These are phyloP conservation scores for Halisarca cf. caerulea DNA, from an alignment of 37 sponge, comb jelly and placozoan species.

Conservation along the genomic window DNA sequence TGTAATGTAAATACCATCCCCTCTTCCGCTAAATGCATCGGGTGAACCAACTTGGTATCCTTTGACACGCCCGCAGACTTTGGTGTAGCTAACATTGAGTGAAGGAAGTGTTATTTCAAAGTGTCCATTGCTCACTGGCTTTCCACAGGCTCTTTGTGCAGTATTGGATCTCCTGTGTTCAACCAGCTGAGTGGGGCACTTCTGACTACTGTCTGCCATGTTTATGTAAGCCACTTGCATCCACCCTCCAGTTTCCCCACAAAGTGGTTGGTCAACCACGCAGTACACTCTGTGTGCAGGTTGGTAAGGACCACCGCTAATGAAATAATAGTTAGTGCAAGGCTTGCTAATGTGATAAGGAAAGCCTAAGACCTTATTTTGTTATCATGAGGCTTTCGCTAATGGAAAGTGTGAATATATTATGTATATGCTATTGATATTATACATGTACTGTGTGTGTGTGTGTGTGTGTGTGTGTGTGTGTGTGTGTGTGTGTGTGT, in stretches of 20 bases:
- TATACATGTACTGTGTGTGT: too few relatives aligned
- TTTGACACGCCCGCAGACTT: conserved; percentile 6
- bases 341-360: too few relatives aligned
- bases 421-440: too few relatives aligned
- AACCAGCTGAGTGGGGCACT: neutral
- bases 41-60: conserved; percentile 8
- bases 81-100: neutral
- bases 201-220: neutral
- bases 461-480: too few relatives aligned
- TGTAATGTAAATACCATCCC: neutral
- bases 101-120: neutral
- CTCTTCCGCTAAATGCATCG: neutral
- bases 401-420: too few relatives aligned
- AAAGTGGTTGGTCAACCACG: neutral
- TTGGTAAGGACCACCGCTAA: too few relatives aligned
- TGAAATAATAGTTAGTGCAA: too few relatives aligned
- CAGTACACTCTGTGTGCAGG: conserved; percentile 4
- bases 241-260: conserved; percentile 13
- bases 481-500: too few relatives aligned
- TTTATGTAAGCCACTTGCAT: conserved; percentile 6
- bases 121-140: neutral
- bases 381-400: too few relatives aligned
- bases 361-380: too few relatives aligned
- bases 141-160: neutral
- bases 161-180: neutral